Base-by-base conservation (phyloP, 2,888 invertebrate species). In the Chirona hameri region DNA sequence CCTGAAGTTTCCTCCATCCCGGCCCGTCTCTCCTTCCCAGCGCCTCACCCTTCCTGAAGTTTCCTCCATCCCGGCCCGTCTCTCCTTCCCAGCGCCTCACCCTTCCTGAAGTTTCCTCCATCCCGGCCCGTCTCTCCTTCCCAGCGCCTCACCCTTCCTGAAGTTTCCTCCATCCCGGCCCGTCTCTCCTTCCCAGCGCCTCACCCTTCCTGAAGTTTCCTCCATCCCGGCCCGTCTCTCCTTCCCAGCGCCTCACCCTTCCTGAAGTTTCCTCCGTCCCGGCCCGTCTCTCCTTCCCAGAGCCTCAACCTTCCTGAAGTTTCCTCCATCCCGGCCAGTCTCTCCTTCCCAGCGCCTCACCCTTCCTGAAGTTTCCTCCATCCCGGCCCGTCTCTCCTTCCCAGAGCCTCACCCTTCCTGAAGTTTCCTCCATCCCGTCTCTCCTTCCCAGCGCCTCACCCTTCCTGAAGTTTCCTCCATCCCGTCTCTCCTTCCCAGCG, bases 41-140 rank as follows among this genome's bases (percentile, higher is more conserved):
- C n/a, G 2, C 55, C 39, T 80, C 80, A 69, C 89, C 88, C 86
- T 88, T 89, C 83, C 87, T 87, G 86, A 89, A 89, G 85, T 89
- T 88, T 9, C 5, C n/a, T 2, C 10, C 5, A 60, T 21, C 60
- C 21, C 10, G 5, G 15, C 9, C 29, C 29, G 3, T 14, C 12
- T n/a, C n/a, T n/a, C n/a, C n/a, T n/a, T n/a, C n/a, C n/a, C n/a
- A n/a, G n/a, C n/a, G n/a, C n/a, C n/a, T 29, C 15, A 31, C 18
- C 9, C 27, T 9, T 5, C 14, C 7, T 5, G 0, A 7, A 31
- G 10, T 15, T 1, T 9, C 4, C 21, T 0, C 18, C 24, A 18
- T 3, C 57, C 14, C 18, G 0, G 9, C 15, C 12, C 29, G 31
- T 10, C 15, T n/a, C 39, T 39, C 89, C 88, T 86, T 88, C 89